Evolutionary conservation across 2,888 invertebrate genomes (phyloP).

Genomic region (Stenodera caucasica): DNA sequence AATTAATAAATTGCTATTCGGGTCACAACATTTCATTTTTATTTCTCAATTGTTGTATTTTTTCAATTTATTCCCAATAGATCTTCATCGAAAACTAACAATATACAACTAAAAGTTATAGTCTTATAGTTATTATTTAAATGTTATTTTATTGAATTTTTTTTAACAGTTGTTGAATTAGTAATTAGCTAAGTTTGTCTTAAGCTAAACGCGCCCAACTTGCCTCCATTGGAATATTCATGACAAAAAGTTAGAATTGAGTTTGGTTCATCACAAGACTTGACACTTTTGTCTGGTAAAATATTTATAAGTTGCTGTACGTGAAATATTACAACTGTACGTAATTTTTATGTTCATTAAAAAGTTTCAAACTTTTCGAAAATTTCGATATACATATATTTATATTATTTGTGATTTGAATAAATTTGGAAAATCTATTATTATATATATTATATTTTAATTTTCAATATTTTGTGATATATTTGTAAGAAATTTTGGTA

Average conservation of each 20-base stretch:
- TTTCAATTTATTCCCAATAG: slow-evolving; percentile 11
- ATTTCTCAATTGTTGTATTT: background rate
- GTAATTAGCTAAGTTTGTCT: slow-evolving; percentile 25
- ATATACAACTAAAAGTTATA: background rate
- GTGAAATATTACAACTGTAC: slow-evolving; percentile 30
- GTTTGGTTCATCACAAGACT: slow-evolving; percentile 30
- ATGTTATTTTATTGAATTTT: background rate
- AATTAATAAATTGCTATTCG: slow-evolving; percentile 42
- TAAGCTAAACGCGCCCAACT: slow-evolving; percentile 15
- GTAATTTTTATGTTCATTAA: slow-evolving; percentile 30
- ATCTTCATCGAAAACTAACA: no score
- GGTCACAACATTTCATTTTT: slow-evolving; percentile 29
- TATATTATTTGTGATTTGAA: no score
- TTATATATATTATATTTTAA: no score
- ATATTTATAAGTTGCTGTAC: slow-evolving; percentile 30
- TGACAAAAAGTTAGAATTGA: slow-evolving; percentile 29
- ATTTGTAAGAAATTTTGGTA: no score
- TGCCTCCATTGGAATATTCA: slow-evolving; percentile 25
- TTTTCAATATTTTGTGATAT: no score
- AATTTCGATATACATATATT: slow-evolving; percentile 23
- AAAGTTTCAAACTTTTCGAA: slow-evolving; percentile 23
- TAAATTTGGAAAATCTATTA: no score
- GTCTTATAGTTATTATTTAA: background rate
- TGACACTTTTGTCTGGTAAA: slow-evolving; percentile 29
- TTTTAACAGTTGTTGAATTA: slow-evolving; percentile 14